These are phyloP conservation scores for Stramonita haemastoma DNA, from an alignment of 2,888 invertebrate genomes.

Conservation along the genomic window DNA sequence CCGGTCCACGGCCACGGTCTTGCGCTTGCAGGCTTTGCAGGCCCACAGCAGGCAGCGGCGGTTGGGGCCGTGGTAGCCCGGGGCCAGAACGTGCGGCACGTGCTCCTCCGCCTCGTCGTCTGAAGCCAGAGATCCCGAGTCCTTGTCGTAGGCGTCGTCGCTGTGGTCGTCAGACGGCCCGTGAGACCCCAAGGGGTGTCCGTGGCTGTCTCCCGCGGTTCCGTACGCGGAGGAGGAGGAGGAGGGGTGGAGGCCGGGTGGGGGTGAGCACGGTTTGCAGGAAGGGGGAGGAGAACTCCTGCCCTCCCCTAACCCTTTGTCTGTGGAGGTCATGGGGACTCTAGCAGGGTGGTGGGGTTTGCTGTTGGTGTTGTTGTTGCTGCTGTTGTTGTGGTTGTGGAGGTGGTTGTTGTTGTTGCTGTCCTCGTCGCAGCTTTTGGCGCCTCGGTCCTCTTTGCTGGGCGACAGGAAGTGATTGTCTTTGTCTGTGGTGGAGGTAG, in stretches of 20 bases:
- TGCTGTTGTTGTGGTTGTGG: slow-evolving; percentile 21
- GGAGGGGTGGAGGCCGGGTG: slow-evolving; percentile 24
- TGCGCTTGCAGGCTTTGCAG: slow-evolving; percentile 95
- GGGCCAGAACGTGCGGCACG: slow-evolving; percentile 77
- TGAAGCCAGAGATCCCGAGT: slow-evolving; percentile 59
- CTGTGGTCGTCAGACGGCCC: slow-evolving; percentile 34
- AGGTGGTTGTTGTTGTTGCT: neutral
- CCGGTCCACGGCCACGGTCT: slow-evolving; percentile 95
- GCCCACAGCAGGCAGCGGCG: slow-evolving; percentile 94
- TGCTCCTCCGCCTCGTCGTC: slow-evolving; percentile 64
- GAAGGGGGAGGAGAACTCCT: slow-evolving; percentile 4
- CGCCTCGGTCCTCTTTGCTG: slow-evolving; percentile 31
- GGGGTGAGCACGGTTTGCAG: neutral
- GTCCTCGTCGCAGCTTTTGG: neutral
- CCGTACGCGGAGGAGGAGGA: slow-evolving; percentile 6
- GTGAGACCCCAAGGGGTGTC: neutral
- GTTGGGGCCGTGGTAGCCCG: slow-evolving; percentile 79
- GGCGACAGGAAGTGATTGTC: slow-evolving; percentile 39
- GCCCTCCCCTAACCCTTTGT: slow-evolving; percentile 8
- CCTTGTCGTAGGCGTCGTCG: slow-evolving; percentile 51
- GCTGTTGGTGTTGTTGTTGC: neutral
- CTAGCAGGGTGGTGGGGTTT: neutral
- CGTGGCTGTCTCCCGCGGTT: slow-evolving; percentile 8
- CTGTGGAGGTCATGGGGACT: neutral
- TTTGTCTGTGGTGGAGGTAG: neutral